These are phyloP conservation scores for Hucho hucho DNA, from an alignment of 2,113 vertebrate genomes.

Conservation along the genomic window DNA sequence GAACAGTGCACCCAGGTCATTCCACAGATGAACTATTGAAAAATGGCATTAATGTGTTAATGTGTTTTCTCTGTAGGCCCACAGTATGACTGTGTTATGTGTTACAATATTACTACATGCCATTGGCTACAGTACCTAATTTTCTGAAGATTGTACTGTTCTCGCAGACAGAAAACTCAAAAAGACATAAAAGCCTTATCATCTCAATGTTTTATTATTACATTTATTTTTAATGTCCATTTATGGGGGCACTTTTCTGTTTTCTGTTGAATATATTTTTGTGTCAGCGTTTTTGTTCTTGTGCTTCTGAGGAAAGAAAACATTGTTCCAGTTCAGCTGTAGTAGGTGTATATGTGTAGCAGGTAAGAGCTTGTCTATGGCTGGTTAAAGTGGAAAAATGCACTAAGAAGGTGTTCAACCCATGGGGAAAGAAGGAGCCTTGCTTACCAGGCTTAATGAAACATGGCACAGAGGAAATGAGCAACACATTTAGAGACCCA, in stretches of 20 bases:
- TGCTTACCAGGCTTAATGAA: no score
- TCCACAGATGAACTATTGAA: neutral
- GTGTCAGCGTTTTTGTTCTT: neutral
- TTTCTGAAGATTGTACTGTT: conserved; percentile 1
- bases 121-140: neutral
- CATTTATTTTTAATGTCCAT: neutral
- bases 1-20: conserved; percentile 20
- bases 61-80: conserved; percentile 2
- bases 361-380: conserved; percentile 35
- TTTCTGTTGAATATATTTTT: neutral
- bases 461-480: neutral
- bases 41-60: conserved; percentile 11
- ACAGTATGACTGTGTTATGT: neutral
- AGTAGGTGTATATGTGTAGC: conserved; percentile 9
- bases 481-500: neutral
- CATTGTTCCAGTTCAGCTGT: neutral
- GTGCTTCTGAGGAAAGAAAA: neutral
- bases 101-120: neutral
- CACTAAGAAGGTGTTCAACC: neutral
- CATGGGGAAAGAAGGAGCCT: neutral
- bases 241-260: neutral
- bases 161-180: neutral
- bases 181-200: neutral
- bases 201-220: neutral
- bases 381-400: neutral